Conservation (phyloP, 2,113 vertebrate genomes). For the Silurus meridionalis region DNA sequence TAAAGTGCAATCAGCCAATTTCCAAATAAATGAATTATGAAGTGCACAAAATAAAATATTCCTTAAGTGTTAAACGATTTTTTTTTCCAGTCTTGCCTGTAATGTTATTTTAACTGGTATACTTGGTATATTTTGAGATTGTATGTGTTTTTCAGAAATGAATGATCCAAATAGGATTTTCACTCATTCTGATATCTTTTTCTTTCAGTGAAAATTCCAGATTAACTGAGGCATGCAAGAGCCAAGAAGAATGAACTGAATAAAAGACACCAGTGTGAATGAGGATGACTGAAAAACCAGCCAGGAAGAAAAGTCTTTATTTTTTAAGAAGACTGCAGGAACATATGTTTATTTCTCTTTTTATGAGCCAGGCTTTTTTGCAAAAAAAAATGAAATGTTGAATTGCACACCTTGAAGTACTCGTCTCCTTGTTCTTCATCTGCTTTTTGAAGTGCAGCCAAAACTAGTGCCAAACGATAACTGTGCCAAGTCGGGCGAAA, state of each 20-base stretch:
- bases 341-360: conserved; percentile 29
- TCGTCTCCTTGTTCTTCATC: conserved; percentile 32
- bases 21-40: background rate
- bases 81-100: background rate
- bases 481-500: conserved; percentile 54
- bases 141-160: background rate
- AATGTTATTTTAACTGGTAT: background rate
- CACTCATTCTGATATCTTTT: conserved; percentile 46
- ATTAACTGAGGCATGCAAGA: conserved; percentile 24
- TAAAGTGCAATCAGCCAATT: background rate
- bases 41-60: background rate
- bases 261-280: conserved; percentile 29
- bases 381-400: conserved; percentile 19
- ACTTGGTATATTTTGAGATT: background rate
- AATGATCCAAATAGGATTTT: background rate
- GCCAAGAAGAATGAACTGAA: conserved; percentile 22
- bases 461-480: conserved; percentile 66
- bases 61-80: background rate
- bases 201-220: conserved; percentile 58
- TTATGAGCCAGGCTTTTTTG: conserved; percentile 49
- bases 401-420: conserved; percentile 46
- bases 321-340: conserved; percentile 45
- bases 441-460: conserved; percentile 54
- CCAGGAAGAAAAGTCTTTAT: conserved; percentile 43
- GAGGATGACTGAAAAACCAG: conserved; percentile 21